Percentiles rank a stretch among this genome's conserved stretches.
Conservation (phyloP, 2,797 vertebrate species). For the Rhinichthys osculus region DNA sequence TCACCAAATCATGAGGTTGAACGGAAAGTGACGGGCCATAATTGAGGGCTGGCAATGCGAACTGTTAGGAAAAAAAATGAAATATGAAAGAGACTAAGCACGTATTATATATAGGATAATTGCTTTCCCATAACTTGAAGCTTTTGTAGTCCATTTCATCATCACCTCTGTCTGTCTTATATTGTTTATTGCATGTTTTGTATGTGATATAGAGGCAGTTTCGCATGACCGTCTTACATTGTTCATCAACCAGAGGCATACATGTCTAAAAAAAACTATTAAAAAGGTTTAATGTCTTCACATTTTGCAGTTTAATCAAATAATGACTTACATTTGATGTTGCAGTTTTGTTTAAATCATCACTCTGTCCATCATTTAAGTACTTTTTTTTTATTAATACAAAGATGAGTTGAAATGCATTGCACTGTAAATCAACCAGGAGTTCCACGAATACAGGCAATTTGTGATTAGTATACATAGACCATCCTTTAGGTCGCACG, state of each 20-base stretch:
- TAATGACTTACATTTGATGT: background rate
- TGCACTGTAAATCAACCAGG: background rate
- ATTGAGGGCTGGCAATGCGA: slow-evolving; percentile 1
- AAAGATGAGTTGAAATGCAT: background rate
- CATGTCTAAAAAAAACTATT: background rate
- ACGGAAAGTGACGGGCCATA: slow-evolving; percentile 3
- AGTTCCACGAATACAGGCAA: background rate
- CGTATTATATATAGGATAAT: background rate
- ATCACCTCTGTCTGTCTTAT: background rate
- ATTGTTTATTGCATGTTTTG: background rate
- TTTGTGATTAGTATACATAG: background rate
- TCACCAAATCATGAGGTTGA: background rate
- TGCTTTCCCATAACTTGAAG: background rate
- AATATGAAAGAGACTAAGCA: background rate
- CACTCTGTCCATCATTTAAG: background rate
- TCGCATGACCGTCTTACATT: background rate
- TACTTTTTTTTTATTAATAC: background rate
- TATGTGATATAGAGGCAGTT: background rate
- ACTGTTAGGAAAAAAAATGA: background rate
- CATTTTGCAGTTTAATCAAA: slow-evolving; percentile 2
- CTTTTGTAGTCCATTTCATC: background rate
- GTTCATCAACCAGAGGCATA: background rate
- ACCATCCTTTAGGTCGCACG: background rate
- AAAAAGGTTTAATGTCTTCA: background rate
- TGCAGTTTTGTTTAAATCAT: background rate